These are phyloP conservation scores for Cancer borealis DNA, from an alignment of 2,888 invertebrate species.

Conservation along the genomic window DNA sequence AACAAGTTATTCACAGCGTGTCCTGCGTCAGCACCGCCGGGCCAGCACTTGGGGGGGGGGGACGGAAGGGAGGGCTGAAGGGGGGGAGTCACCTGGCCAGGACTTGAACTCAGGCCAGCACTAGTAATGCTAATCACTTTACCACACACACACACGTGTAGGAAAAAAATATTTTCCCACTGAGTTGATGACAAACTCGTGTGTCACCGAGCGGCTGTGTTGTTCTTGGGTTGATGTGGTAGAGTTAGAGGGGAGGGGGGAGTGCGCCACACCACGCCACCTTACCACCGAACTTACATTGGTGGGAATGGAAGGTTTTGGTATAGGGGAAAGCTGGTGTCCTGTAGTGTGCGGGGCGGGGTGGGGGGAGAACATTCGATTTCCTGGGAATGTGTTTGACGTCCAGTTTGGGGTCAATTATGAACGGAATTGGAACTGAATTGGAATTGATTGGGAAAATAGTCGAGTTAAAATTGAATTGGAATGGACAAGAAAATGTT, in stretches of 20 bases:
- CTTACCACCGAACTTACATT: background rate
- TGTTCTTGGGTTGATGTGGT: background rate
- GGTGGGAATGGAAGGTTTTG: background rate
- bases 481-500: background rate
- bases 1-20: background rate
- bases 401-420: background rate
- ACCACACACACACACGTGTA: background rate
- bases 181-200: background rate
- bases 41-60: background rate
- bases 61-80: background rate
- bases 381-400: background rate
- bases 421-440: background rate
- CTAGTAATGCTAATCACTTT: background rate
- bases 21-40: background rate
- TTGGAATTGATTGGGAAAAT: slow-evolving; percentile 9
- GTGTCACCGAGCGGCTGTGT: background rate
- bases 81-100: background rate
- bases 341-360: background rate
- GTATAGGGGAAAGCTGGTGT: background rate
- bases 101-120: background rate
- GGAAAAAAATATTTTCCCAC: background rate
- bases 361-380: background rate
- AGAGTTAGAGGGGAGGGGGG: background rate
- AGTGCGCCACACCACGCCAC: background rate
- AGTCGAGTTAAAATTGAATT: background rate